These are phyloP conservation scores for Penaeus monodon DNA, from an alignment of 2,888 invertebrate species.

Conservation along the genomic window DNA sequence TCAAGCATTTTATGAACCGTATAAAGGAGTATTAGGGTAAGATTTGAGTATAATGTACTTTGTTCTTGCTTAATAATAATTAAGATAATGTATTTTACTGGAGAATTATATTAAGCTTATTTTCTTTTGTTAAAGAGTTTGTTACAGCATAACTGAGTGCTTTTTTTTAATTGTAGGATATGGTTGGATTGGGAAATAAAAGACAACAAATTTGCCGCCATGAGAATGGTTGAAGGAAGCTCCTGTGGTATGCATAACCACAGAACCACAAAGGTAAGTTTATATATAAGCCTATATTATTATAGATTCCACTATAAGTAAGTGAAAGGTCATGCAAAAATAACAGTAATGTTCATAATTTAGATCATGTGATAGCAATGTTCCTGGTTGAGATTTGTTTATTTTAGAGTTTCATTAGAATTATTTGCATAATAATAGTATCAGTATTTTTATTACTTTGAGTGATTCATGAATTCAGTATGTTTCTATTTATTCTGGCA, in stretches of 20 bases:
- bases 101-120: not conserved
- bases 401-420: too few relatives aligned
- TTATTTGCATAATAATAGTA: too few relatives aligned
- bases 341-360: too few relatives aligned
- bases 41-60: slow-evolving; percentile 19
- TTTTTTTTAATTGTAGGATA: slow-evolving; percentile 10
- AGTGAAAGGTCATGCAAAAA: too few relatives aligned
- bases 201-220: slow-evolving; percentile 40
- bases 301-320: not conserved
- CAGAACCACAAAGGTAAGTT: slow-evolving; percentile 43
- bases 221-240: slow-evolving; percentile 58
- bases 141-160: not conserved
- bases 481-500: too few relatives aligned
- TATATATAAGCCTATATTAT: not conserved
- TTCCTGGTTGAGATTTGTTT: too few relatives aligned
- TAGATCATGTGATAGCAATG: too few relatives aligned
- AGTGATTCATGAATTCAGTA: too few relatives aligned
- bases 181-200: slow-evolving; percentile 52
- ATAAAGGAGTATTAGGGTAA: slow-evolving; percentile 54
- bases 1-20: slow-evolving; percentile 53
- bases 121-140: not conserved
- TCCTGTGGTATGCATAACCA: slow-evolving; percentile 33
- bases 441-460: too few relatives aligned
- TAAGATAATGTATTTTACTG: not conserved
- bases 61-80: not conserved